phyloP scores from a whole-genome alignment of 2,113 vertebrate species.

The Caracal caracal region DNA sequence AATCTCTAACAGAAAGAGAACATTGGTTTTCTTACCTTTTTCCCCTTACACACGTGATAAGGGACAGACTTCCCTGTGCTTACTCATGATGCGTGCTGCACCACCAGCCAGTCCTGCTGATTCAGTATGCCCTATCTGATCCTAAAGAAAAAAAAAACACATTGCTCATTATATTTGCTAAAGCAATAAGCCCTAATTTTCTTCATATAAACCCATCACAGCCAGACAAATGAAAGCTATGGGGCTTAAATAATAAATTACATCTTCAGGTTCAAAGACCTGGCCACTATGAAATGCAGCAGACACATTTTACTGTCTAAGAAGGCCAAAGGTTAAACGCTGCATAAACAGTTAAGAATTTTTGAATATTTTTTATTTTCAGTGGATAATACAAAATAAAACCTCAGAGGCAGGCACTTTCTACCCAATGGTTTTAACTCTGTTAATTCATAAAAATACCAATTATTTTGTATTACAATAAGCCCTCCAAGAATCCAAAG shows the following conservation, averaged over 20 bases:
- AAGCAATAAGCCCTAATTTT: constrained; percentile 69
- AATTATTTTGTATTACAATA: constrained; percentile 70
- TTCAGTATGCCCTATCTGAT: constrained; percentile 79
- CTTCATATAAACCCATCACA: constrained; percentile 55
- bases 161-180: constrained; percentile 75
- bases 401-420: constrained; percentile 56
- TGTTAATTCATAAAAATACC: constrained; percentile 67
- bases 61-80: constrained; percentile 80
- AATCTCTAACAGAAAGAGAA: constrained; percentile 50
- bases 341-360: constrained; percentile 3
- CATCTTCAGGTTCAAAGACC: constrained; percentile 65
- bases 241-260: constrained; percentile 67
- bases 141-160: constrained; percentile 84
- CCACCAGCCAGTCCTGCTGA: constrained; percentile 82
- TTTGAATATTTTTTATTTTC: constrained; percentile 61
- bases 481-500: constrained; percentile 74
- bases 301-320: constrained; percentile 46
- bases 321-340: constrained; percentile 63
- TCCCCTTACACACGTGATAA: constrained; percentile 79
- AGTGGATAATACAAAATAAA: constrained; percentile 57
- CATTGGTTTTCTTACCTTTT: constrained; percentile 83
- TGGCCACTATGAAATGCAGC: neutral
- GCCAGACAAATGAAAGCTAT: constrained; percentile 73
- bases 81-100: constrained; percentile 84
- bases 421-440: constrained; percentile 72